Conservation (phyloP, 2,797 vertebrate species). For the Cyclura pinguis region DNA sequence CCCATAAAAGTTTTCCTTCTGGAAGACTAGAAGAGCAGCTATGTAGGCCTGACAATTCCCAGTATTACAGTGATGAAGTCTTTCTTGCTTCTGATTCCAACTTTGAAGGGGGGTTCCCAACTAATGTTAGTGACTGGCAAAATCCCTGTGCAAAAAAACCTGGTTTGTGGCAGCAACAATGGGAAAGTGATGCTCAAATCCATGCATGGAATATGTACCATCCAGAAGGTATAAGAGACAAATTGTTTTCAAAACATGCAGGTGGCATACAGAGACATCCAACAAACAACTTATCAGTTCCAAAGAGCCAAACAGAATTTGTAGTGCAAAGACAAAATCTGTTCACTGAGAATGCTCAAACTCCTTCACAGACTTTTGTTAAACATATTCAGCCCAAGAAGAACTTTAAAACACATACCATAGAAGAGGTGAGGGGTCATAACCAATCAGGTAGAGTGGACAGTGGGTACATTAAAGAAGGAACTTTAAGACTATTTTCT, state of each 20-base stretch:
- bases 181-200: conserved; percentile 54
- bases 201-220: conserved; percentile 45
- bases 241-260: conserved; percentile 47
- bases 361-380: conserved; percentile 4
- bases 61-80: conserved; percentile 58
- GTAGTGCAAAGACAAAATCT: conserved; percentile 50
- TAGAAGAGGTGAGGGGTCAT: conserved; percentile 48
- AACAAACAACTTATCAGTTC: conserved; percentile 46
- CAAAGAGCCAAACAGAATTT: conserved; percentile 56
- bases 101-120: conserved; percentile 67
- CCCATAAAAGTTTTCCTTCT: conserved; percentile 62
- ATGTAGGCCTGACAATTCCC: conserved; percentile 69
- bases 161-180: conserved; percentile 22
- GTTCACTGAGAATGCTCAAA: neutral
- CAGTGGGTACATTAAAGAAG: conserved; percentile 22
- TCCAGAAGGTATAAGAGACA: conserved; percentile 53
- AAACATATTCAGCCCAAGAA: conserved; percentile 58
- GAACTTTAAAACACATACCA: conserved; percentile 42
- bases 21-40: conserved; percentile 60
- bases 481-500: conserved; percentile 43
- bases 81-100: conserved; percentile 68
- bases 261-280: conserved; percentile 53
- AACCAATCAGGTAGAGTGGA: conserved; percentile 43
- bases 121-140: conserved; percentile 58
- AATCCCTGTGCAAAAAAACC: conserved; percentile 34